These are phyloP conservation scores for Torymus auratus DNA, from an alignment of 2,888 invertebrate genomes.

Conservation along the genomic window DNA sequence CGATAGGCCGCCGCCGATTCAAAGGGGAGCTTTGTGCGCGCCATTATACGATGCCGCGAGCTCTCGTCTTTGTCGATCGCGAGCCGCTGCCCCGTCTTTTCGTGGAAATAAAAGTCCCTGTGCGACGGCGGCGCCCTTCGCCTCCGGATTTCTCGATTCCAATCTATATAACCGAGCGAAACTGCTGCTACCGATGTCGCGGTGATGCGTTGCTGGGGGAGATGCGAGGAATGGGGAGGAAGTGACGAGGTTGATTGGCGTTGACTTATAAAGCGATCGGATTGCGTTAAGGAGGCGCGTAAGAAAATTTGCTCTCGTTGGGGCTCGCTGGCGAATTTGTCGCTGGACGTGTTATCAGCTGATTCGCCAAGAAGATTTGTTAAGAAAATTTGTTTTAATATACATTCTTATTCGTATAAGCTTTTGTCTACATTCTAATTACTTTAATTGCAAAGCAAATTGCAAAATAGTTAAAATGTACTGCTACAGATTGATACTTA, in stretches of 20 bases:
- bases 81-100: slow-evolving; percentile 41
- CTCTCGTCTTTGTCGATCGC: slow-evolving; percentile 18
- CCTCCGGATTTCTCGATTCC: slow-evolving; percentile 56
- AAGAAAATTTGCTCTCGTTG: not conserved
- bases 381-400: too few relatives aligned
- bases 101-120: slow-evolving; percentile 62
- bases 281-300: slow-evolving; percentile 59
- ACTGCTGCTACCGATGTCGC: not conserved
- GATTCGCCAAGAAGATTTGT: too few relatives aligned
- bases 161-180: slow-evolving; percentile 47
- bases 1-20: slow-evolving; percentile 72
- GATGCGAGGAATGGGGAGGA: not conserved
- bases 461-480: too few relatives aligned
- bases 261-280: slow-evolving; percentile 72
- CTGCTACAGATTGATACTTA: too few relatives aligned
- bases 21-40: slow-evolving; percentile 73
- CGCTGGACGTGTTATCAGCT: too few relatives aligned
- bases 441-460: too few relatives aligned
- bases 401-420: too few relatives aligned
- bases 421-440: too few relatives aligned
- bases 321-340: slow-evolving; percentile 11
- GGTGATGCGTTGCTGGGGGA: not conserved
- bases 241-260: slow-evolving; percentile 65
- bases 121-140: slow-evolving; percentile 46
- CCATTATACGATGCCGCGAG: slow-evolving; percentile 65